A percentile compares a stretch with the other conserved stretches of the same genome.
These are phyloP conservation scores for Terrapene triunguis DNA, from an alignment of 2,113 vertebrate species.

Conservation along the genomic window DNA sequence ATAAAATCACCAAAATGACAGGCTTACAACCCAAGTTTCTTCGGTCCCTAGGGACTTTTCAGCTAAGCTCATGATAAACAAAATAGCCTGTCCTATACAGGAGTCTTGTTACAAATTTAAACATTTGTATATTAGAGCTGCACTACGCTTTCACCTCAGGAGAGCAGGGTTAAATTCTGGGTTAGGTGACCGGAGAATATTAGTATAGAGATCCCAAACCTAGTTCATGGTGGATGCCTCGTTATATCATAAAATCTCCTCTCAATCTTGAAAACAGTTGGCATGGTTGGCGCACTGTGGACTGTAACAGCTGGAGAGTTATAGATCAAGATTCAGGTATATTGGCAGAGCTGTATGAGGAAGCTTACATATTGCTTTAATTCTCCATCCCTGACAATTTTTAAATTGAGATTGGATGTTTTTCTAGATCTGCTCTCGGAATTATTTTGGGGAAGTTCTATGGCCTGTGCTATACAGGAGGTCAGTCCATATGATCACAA, in stretches of 20 bases:
- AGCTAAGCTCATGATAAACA: constrained; percentile 78
- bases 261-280: not conserved
- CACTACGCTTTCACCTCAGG: constrained; percentile 65
- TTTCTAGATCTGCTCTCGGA: not conserved
- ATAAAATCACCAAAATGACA: constrained; percentile 84
- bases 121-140: constrained; percentile 79
- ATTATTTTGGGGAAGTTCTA: not conserved
- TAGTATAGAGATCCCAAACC: constrained; percentile 8
- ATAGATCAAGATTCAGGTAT: not conserved
- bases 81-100: constrained; percentile 64
- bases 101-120: constrained; percentile 82
- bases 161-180: constrained; percentile 77
- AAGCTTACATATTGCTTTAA: not conserved
- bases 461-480: not conserved
- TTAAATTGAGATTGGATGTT: not conserved
- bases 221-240: not conserved
- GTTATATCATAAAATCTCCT: constrained; percentile 21
- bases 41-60: constrained; percentile 74
- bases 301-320: not conserved
- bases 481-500: not conserved
- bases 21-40: constrained; percentile 78
- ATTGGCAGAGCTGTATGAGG: not conserved
- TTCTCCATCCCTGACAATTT: not conserved
- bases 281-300: not conserved
- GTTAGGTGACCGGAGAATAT: constrained; percentile 66